A percentile compares a stretch with the other conserved stretches of the same genome.
phyloP scores from a whole-genome alignment of 92 coral and sea anemone species.

The Virgularia gustaviana region DNA sequence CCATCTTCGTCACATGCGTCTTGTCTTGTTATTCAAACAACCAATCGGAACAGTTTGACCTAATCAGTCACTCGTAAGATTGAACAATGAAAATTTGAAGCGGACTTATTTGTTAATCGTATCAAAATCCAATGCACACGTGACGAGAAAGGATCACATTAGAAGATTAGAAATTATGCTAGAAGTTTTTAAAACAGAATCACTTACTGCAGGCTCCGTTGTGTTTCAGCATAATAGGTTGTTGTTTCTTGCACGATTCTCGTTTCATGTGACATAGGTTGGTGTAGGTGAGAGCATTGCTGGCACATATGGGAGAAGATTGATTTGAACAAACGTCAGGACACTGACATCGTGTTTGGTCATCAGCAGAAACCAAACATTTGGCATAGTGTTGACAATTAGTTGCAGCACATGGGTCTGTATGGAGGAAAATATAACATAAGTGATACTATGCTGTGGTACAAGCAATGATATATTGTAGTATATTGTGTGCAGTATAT shows the following conservation, averaged over 20 bases:
- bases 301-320: constrained; percentile 22
- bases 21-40: too few relatives aligned
- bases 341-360: constrained; percentile 80
- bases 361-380: constrained; percentile 74
- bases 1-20: too few relatives aligned
- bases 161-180: too few relatives aligned
- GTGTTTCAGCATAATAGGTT: constrained; percentile 62
- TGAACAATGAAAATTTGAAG: too few relatives aligned
- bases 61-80: too few relatives aligned
- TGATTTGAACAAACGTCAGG: constrained; percentile 35
- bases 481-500: background rate
- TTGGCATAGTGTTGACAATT: constrained; percentile 81
- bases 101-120: too few relatives aligned
- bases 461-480: background rate
- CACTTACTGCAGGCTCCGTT: constrained; percentile 83
- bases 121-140: too few relatives aligned
- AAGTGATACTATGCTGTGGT: background rate
- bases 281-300: constrained; percentile 20
- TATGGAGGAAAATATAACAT: background rate
- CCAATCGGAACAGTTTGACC: too few relatives aligned
- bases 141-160: too few relatives aligned
- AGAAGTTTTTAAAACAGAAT: too few relatives aligned
- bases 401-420: constrained; percentile 87
- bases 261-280: constrained; percentile 35
- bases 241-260: constrained; percentile 73